Evolutionary conservation across 2,888 invertebrate genomes (phyloP), one percentile per base, ranked within the genome.

Genomic region (Automeris io): DNA sequence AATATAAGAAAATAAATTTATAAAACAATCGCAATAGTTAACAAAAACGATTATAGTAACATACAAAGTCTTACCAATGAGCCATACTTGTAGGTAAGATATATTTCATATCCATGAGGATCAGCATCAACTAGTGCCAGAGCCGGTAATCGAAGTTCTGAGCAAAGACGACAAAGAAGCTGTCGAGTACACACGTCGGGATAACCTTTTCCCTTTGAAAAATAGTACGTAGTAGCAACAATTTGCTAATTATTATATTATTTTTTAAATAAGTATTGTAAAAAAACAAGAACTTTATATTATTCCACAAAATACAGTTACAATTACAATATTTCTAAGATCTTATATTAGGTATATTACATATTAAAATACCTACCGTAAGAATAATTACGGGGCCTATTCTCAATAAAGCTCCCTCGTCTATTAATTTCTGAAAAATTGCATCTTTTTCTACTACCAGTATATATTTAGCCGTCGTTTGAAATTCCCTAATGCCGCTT

Each of bases 381-480:
- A 98, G 83, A 22, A 98, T 71, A 43, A 98, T 92, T 35, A 94
- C 92, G 1, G 92, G 90, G 2, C 88, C 88, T 19, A 91, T 73
- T 49, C 90, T 74, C 5, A 89, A 63, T 37, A 91, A 85, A 2
- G 91, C 88, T 24, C 91, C 89, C 66, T 94, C 92, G 24, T 92
- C 91, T 0, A 98, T 61, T 1, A 98, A 77, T 59, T 93, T 94
- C 66, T 97, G 94, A 67, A 97, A 98, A 3, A 95, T 90, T 0
- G 98, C 92, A 68, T 99, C 97, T 71, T 99, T 99, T 71, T 99
- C 98, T 1, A 98, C 92, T 0, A 99, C 88, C 13, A 99, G 67
- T 8, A 97, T 91, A 61, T 93, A 93, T 46, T 89, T 89, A 0
- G 96, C 96, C 4, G 83, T 74, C 0, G 94, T 90, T 36, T 88